Evolutionary conservation across 2,888 invertebrate genomes (phyloP), one percentile per base, ranked within the genome.

Genomic region (Trypoxylon attenuatum): DNA sequence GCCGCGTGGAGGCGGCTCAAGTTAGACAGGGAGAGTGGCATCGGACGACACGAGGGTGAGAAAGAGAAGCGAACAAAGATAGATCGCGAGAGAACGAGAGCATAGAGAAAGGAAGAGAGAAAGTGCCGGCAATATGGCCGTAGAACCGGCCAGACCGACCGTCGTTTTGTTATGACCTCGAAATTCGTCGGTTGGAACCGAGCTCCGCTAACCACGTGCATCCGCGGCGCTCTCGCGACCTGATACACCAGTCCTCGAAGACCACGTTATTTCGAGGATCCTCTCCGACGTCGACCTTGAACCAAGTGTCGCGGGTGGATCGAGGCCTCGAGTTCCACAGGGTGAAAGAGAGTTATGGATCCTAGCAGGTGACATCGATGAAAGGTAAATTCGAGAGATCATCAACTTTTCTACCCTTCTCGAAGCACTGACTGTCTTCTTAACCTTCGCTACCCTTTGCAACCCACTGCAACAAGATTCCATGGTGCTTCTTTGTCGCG

Each of bases 321-420:
- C 57, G 22, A 2, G 33, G 33, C 38, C 3, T 23, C 41, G 19
- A 41, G 4, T 18, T 45, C 16, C 33, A 50, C 16, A 18, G 3
- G 29, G 51, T 13, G 46, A 38, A 50, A 22, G 70, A 76, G 52
- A 76, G 78, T 71, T 77, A 85, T 86, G 85, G 82, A 82, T 76
- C 78, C 69, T 71, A 61, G 76, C 80, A 82, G 84, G 83, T 85
- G 84, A 86, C 84, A 85, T 67, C 70, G 60, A 72, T 81, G 78
- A 71, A 80, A 82, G 82, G 81, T 81, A 79, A 72, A 22, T n/a
- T 21, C 10, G 13, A 33, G 13, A 13, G 2, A 13, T 10, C 47
- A n/a, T 0, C 2, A 5, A 19, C 50, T 2, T 5, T 21, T 2
- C n/a, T 10, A 2, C 38, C 29, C 13, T 8, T 33, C 50, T 15